A percentile compares a stretch with the other conserved stretches of the same genome.
Evolutionary conservation across 2,113 vertebrate genomes (phyloP).

Genomic region (Phoxinus phoxinus): DNA sequence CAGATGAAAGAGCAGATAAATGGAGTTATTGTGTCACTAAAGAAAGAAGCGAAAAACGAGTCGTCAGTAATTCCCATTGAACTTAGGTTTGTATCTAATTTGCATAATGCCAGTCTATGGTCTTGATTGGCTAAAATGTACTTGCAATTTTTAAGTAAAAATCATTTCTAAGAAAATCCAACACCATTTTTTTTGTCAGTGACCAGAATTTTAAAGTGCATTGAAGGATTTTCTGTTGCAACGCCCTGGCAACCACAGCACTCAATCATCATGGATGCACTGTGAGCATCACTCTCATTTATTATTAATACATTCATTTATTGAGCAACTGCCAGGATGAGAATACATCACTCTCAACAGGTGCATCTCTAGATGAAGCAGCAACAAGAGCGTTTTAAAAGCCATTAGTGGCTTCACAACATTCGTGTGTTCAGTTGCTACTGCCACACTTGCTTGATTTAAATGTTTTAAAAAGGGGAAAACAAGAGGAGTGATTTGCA

Average conservation of each 20-base stretch:
- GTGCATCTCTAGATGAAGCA: neutral
- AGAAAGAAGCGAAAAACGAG: too few species aligned
- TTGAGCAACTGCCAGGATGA: neutral
- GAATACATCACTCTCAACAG: neutral
- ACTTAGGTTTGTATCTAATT: too few species aligned
- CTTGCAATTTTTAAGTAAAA: too few species aligned
- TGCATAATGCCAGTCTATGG: too few species aligned
- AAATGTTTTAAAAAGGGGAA: neutral
- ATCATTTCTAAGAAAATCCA: too few species aligned
- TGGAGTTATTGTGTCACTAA: too few species aligned
- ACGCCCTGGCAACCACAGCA: neutral
- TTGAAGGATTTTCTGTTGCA: neutral
- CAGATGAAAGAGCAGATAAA: too few species aligned
- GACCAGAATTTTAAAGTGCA: too few species aligned
- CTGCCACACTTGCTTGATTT: neutral
- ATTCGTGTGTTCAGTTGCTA: neutral
- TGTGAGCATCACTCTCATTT: neutral
- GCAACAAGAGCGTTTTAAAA: neutral
- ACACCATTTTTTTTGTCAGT: too few species aligned
- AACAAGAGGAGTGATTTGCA: constrained; percentile 12
- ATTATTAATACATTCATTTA: neutral
- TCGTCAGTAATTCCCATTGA: too few species aligned
- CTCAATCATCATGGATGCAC: neutral
- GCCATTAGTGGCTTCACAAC: neutral
- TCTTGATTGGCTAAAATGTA: too few species aligned